phyloP scores from a whole-genome alignment of 1,140 invertebrate species.

The Goniozus legneri region DNA sequence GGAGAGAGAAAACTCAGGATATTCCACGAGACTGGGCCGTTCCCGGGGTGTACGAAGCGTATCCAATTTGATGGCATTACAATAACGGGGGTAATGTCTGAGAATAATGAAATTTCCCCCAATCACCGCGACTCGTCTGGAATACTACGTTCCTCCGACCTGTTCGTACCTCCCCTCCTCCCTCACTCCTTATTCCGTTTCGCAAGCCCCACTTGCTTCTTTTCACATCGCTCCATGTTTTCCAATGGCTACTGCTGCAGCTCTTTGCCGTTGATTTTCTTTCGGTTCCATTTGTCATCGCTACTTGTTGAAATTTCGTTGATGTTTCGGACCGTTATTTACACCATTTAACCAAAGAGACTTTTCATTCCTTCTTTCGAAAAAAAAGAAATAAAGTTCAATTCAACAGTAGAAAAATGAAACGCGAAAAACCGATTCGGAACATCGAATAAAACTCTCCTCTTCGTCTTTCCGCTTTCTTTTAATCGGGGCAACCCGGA shows the following conservation, averaged over 20 bases:
- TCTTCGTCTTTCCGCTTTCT: too few species aligned
- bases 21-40: conserved; percentile 21
- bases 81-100: conserved; percentile 52
- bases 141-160: conserved; percentile 34
- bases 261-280: conserved; percentile 4
- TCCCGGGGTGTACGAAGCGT: conserved; percentile 37
- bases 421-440: too few species aligned
- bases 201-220: neutral
- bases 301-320: too few species aligned
- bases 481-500: too few species aligned
- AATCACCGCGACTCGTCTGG: conserved; percentile 43
- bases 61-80: conserved; percentile 53
- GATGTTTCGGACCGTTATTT: too few species aligned
- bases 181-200: conserved; percentile 9
- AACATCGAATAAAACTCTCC: too few species aligned
- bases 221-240: too few species aligned
- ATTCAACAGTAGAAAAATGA: too few species aligned
- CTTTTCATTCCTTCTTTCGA: too few species aligned
- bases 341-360: too few species aligned
- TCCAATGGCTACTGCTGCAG: too few species aligned
- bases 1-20: conserved; percentile 13
- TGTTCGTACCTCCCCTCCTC: conserved; percentile 12
- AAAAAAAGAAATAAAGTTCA: too few species aligned
- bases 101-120: conserved; percentile 53
- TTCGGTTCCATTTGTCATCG: neutral